Percentiles rank a stretch among this genome's conserved stretches.
Evolutionary conservation across 2,888 invertebrate genomes (phyloP).

Genomic region (Eupithecia dodoneata): DNA sequence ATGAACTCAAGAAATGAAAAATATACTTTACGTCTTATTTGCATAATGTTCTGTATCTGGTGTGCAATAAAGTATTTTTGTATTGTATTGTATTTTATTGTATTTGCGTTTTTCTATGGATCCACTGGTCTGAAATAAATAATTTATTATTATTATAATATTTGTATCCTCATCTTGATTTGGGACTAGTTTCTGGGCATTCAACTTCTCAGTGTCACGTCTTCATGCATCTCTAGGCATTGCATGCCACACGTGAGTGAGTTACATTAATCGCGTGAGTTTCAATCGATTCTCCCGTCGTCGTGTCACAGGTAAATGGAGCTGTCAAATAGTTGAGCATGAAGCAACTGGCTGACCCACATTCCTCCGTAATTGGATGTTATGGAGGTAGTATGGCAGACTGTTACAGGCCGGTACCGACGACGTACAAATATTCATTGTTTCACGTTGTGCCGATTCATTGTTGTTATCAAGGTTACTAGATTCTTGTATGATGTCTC

Average conservation of each 20-base stretch:
- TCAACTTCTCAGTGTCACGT: background rate
- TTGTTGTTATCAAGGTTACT: constrained; percentile 39
- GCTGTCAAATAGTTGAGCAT: constrained; percentile 44
- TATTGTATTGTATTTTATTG: no score
- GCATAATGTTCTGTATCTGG: no score
- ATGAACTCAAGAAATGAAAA: background rate
- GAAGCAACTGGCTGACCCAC: constrained; percentile 47
- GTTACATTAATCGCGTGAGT: constrained; percentile 29
- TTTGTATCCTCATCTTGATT: background rate
- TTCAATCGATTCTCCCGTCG: constrained; percentile 34
- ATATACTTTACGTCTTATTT: background rate
- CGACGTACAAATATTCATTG: constrained; percentile 30
- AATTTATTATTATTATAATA: no score
- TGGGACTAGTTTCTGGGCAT: background rate
- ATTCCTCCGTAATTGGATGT: constrained; percentile 48
- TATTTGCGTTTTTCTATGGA: no score
- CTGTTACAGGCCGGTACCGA: constrained; percentile 39
- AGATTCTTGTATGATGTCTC: constrained; percentile 2
- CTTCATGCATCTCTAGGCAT: background rate
- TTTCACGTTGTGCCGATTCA: constrained; percentile 33
- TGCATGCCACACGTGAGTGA: constrained; percentile 6
- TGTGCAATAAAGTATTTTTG: no score
- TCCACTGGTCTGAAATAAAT: no score
- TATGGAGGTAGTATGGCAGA: constrained; percentile 22
- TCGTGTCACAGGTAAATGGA: constrained; percentile 42